Conservation (phyloP, 1,140 invertebrate genomes). For the Tetramorium simillimum region DNA sequence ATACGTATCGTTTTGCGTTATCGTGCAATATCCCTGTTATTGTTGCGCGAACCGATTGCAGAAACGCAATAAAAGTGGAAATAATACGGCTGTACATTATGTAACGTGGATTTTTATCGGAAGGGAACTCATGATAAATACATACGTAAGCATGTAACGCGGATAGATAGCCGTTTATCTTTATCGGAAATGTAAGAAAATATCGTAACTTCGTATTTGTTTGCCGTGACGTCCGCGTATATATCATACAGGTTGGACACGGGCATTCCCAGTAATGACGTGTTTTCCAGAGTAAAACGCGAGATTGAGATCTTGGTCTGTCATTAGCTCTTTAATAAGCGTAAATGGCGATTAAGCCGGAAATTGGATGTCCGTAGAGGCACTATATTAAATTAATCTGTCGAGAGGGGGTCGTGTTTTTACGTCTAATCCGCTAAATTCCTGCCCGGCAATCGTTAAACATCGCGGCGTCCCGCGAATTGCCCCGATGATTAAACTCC, state of each 20-base stretch:
- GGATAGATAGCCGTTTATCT: neutral
- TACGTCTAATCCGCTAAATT: constrained; percentile 16
- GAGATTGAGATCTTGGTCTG: neutral
- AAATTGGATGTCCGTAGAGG: constrained; percentile 7
- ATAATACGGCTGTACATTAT: neutral
- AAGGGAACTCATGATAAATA: neutral
- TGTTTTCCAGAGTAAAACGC: constrained; percentile 1
- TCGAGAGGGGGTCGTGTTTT: neutral
- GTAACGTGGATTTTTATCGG: neutral
- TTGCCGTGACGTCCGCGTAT: neutral
- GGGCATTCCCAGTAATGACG: neutral
- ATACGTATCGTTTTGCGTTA: neutral
- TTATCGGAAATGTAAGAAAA: constrained; percentile 24
- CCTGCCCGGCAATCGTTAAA: neutral
- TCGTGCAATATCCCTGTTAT: neutral
- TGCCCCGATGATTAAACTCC: constrained; percentile 16
- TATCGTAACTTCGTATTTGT: neutral
- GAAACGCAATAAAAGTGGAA: neutral
- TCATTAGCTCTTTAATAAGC: constrained; percentile 3
- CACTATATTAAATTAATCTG: constrained; percentile 24
- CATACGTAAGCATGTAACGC: neutral
- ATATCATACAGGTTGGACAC: neutral
- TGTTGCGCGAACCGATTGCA: neutral
- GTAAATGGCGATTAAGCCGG: constrained; percentile 13
- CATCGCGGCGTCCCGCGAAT: neutral